These are phyloP conservation scores for Leucosticte australis DNA, from an alignment of 2,113 vertebrate genomes.

Conservation along the genomic window DNA sequence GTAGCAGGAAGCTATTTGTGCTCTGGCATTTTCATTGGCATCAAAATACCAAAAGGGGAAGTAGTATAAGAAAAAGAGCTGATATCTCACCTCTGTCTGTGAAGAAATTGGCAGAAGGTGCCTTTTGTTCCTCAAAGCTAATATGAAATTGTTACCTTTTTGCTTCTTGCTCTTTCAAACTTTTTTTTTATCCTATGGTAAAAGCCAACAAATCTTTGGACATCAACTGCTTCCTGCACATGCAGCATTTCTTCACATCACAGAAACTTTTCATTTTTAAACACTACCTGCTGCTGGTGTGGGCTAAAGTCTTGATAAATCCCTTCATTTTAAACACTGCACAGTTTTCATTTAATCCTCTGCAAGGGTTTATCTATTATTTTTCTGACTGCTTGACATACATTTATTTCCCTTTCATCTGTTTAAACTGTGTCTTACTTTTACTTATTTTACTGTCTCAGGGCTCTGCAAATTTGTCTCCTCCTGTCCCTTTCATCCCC, in stretches of 20 bases:
- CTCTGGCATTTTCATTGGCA: not conserved
- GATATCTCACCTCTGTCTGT: not conserved
- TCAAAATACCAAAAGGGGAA: not conserved
- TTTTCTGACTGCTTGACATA: conserved; percentile 48
- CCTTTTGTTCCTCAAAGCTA: not conserved
- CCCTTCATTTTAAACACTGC: conserved; percentile 45
- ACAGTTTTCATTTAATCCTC: conserved; percentile 48
- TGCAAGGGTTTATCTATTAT: conserved; percentile 28
- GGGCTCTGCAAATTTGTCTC: not conserved
- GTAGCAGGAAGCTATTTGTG: not conserved
- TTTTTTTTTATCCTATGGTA: not conserved
- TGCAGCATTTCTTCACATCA: conserved; percentile 7
- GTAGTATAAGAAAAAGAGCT: not conserved
- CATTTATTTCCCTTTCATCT: conserved; percentile 58
- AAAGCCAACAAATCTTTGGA: not conserved
- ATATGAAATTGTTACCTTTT: not conserved
- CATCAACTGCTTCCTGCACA: not conserved
- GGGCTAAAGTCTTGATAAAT: conserved; percentile 11
- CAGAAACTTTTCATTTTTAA: conserved; percentile 4
- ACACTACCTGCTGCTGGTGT: conserved; percentile 1
- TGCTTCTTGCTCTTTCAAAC: not conserved
- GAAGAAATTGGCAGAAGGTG: not conserved
- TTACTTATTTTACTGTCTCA: not conserved
- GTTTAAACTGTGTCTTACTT: conserved; percentile 10
- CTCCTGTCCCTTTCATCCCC: not conserved